phyloP scores from a whole-genome alignment of 2,797 vertebrate genomes.

The Galago senegalensis region DNA sequence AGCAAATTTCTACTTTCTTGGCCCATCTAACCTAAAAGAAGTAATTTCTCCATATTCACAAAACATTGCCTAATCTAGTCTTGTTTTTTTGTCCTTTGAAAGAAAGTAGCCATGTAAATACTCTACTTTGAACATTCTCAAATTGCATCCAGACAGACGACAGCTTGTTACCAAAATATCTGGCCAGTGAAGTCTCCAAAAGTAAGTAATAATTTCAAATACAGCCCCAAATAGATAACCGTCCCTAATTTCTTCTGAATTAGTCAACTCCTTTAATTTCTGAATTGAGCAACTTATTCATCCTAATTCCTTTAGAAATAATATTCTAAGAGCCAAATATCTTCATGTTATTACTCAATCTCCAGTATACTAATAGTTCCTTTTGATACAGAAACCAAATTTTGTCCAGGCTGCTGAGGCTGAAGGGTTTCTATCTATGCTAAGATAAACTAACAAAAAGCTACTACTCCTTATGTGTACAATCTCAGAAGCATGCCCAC shows the following conservation, averaged over 20 bases:
- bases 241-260: background rate
- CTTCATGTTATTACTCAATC: background rate
- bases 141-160: background rate
- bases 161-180: background rate
- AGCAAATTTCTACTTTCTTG: constrained; percentile 51
- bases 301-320: background rate
- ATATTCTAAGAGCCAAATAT: background rate
- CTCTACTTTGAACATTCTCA: constrained; percentile 17
- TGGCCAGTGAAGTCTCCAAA: background rate
- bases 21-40: constrained; percentile 2
- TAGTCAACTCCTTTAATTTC: background rate
- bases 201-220: background rate
- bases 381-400: background rate
- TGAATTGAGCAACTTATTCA: background rate
- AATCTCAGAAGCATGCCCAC: background rate
- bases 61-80: background rate
- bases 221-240: background rate
- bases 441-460: background rate
- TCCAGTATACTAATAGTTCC: background rate
- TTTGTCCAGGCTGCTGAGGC: background rate
- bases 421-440: background rate
- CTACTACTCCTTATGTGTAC: background rate
- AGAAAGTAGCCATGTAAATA: constrained; percentile 46
- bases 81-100: background rate
- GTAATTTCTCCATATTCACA: constrained; percentile 14